Evolutionary conservation across 2,113 vertebrate genomes (phyloP), one percentile per base, ranked within the genome.

Genomic region (Sciurus niger): DNA sequence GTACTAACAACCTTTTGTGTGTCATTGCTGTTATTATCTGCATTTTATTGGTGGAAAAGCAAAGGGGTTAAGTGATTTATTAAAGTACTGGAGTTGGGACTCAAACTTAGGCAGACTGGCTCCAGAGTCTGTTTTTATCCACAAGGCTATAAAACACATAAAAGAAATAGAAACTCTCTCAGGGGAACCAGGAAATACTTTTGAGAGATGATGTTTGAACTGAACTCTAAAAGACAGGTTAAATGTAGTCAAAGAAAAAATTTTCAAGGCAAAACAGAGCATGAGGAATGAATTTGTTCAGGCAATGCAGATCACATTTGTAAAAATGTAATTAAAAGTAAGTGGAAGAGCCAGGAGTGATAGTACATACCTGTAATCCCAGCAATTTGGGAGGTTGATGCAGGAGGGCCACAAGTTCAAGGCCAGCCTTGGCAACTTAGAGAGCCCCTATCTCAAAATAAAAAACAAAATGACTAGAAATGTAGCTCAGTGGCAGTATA

Each of bases 31-130:
- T 89, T 84, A 34, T 95, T 83, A 82, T 63, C 34, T 46, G 20
- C 11, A 76, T 40, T 94, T 96, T 85, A 37, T n/a, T 91, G 58
- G 60, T 85, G 22, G 83, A 94, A 68, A 89, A 90, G 34, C 25
- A 40, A 30, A 93, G 82, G 77, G 7, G 18, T 70, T 60, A 84
- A 90, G n/a, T 84, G 55, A 84, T 34, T 93, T 78, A 32, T 10
- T 92, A 73, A 58, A 89, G 65, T 34, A 68, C n/a, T 20, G 14
- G 0, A 72, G 40, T 25, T 65, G 13, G 17, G 0, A 72, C 32
- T 65, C n/a, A 74, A 58, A 90, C 43, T 76, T 43, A 68, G 10
- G 22, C n/a, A 73, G 1, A 68, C 72, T 70, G 18, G 40, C 28
- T 83, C 40, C 11, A 37, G 40, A 94, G n/a, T 63, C n/a, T 70